Evolutionary conservation across 2,888 invertebrate species (phyloP).

Genomic region (Heliconius cydno): DNA sequence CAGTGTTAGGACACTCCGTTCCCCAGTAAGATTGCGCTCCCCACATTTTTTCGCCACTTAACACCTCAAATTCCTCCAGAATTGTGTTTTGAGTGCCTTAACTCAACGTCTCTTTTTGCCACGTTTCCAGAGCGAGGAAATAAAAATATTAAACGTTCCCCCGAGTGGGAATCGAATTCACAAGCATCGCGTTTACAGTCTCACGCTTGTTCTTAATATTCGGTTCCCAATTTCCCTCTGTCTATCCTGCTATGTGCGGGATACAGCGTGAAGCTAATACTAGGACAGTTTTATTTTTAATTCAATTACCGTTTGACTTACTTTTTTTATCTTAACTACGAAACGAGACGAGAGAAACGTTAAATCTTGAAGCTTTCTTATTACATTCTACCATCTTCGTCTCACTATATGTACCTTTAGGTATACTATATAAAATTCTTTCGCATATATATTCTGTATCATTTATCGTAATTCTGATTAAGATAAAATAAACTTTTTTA

Average conservation of each 20-base stretch:
- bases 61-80: too few relatives aligned
- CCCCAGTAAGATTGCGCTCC: too few relatives aligned
- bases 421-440: not conserved
- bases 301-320: constrained; percentile 7
- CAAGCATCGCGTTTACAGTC: too few relatives aligned
- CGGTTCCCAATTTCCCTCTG: too few relatives aligned
- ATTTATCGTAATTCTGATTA: too few relatives aligned
- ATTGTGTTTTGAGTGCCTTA: not conserved
- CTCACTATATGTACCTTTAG: not conserved
- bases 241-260: too few relatives aligned
- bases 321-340: constrained; percentile 15
- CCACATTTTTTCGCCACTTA: too few relatives aligned
- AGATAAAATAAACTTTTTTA: too few relatives aligned
- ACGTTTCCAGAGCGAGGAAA: not conserved
- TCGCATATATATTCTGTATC: too few relatives aligned
- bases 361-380: not conserved
- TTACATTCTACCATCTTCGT: not conserved
- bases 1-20: not conserved
- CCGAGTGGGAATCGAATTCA: too few relatives aligned
- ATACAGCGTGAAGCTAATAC: too few relatives aligned
- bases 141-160: not conserved
- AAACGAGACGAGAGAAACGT: constrained; percentile 13
- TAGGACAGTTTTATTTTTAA: not conserved
- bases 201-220: too few relatives aligned
- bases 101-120: not conserved